Percentiles rank a stretch among this genome's conserved stretches.
Evolutionary conservation across 2,888 invertebrate genomes (phyloP).

Genomic region (Diachrysia chrysitis): DNA sequence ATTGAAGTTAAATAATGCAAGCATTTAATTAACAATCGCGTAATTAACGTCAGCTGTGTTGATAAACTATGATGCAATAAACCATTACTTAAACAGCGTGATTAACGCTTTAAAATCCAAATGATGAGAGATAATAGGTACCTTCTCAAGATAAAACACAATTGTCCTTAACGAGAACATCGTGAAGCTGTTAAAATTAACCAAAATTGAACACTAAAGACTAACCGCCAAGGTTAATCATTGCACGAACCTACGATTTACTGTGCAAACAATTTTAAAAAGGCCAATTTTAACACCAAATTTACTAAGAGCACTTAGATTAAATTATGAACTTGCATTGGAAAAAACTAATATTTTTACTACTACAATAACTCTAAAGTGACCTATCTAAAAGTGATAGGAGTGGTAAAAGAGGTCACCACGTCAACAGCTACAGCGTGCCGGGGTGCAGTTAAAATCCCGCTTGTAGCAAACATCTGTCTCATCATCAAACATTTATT

Average conservation of each 20-base stretch:
- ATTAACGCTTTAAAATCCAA: neutral
- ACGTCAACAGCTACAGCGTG: neutral
- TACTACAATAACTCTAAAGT: neutral
- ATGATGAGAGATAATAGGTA: neutral
- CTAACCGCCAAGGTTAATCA: slow-evolving; percentile 57
- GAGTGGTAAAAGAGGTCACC: neutral
- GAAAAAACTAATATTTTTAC: neutral
- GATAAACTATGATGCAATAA: neutral
- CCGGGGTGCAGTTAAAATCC: neutral
- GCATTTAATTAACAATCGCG: neutral
- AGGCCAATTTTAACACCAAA: slow-evolving; percentile 23
- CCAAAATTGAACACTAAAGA: slow-evolving; percentile 48
- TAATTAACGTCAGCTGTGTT: neutral
- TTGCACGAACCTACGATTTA: slow-evolving; percentile 42
- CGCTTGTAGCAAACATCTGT: neutral
- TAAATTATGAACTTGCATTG: slow-evolving; percentile 4
- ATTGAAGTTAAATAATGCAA: neutral
- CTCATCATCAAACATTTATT: neutral
- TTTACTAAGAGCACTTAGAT: slow-evolving; percentile 7
- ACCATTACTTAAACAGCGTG: too few relatives aligned
- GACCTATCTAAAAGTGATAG: neutral
- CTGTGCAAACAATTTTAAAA: slow-evolving; percentile 37
- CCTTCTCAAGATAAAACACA: neutral
- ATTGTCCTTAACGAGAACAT: slow-evolving; percentile 9
- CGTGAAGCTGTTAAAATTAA: slow-evolving; percentile 18